Conservation (phyloP, 2,888 invertebrate species). For the Bimastos eiseni region DNA sequence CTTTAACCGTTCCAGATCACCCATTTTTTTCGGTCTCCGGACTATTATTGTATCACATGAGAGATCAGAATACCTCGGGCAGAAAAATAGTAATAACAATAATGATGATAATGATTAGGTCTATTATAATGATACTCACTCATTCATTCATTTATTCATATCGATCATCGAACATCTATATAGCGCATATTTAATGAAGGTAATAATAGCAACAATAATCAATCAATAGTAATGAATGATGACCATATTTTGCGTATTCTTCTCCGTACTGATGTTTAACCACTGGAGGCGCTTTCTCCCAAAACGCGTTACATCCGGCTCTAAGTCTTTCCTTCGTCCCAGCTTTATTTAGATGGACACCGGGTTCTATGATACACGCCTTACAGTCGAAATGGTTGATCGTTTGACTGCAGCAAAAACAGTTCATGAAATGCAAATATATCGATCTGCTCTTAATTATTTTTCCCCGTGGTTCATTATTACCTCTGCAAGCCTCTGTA, state of each 20-base stretch:
- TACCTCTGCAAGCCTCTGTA: background rate
- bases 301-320: background rate
- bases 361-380: background rate
- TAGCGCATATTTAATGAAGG: too few species aligned
- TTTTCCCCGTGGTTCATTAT: background rate
- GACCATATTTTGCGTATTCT: background rate
- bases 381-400: background rate
- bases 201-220: background rate
- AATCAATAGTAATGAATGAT: background rate
- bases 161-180: too few species aligned
- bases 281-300: background rate
- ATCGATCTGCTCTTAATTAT: background rate
- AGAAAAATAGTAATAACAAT: too few species aligned
- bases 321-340: background rate
- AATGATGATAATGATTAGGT: too few species aligned
- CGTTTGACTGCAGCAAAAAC: background rate
- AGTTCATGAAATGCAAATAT: background rate
- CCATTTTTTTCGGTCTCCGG: too few species aligned
- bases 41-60: too few species aligned
- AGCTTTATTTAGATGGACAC: background rate
- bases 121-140: too few species aligned
- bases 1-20: too few species aligned
- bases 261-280: slow-evolving; percentile 4
- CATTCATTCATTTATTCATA: too few species aligned
- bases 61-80: too few species aligned